phyloP scores from a whole-genome alignment of 2,113 vertebrate genomes.

The Oncorhynchus clarkii region DNA sequence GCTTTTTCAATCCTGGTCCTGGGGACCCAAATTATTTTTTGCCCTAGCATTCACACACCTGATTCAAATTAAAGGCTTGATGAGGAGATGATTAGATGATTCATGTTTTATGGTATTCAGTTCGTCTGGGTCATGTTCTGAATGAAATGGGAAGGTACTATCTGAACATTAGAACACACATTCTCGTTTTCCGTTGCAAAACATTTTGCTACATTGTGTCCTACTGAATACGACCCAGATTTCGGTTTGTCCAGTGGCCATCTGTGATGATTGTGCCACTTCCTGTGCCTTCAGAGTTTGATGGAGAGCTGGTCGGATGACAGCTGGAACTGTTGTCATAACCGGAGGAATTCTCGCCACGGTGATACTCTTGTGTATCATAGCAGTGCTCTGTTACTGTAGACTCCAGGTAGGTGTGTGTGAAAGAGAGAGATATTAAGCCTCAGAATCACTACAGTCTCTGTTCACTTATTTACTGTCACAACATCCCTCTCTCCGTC shows the following conservation, averaged over 20 bases:
- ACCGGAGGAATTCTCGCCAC: slow-evolving; percentile 99
- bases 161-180: no score
- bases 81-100: no score
- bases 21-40: no score
- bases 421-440: neutral
- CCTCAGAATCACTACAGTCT: neutral
- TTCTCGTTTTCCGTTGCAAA: no score
- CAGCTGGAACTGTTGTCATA: slow-evolving; percentile 99
- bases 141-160: no score
- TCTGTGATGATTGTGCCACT: slow-evolving; percentile 14
- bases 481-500: neutral
- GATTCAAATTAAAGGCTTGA: no score
- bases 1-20: no score
- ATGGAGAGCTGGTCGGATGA: slow-evolving; percentile 99
- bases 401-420: slow-evolving; percentile 86
- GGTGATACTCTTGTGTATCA: slow-evolving; percentile 98
- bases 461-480: neutral
- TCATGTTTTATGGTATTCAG: neutral
- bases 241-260: neutral
- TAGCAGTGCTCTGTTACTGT: slow-evolving; percentile 98
- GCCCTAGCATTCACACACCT: no score
- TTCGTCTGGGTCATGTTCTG: no score
- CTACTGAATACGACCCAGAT: no score
- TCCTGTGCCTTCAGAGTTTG: slow-evolving; percentile 80
- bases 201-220: no score